Base-by-base conservation (phyloP, 1,140 invertebrate species). In the Zophobas atratus region DNA sequence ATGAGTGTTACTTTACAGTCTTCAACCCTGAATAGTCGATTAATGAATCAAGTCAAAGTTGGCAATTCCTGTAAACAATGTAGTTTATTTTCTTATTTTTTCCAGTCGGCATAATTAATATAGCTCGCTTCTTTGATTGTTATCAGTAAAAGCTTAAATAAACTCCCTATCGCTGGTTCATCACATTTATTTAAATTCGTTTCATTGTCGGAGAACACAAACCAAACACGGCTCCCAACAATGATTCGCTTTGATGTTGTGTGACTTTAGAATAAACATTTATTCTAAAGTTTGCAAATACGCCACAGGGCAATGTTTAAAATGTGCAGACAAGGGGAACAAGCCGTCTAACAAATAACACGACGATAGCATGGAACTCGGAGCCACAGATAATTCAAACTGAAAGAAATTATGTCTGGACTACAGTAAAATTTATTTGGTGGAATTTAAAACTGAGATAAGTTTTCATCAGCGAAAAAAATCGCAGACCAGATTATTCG, bases 221-320 rank as follows among this genome's bases (percentile, higher is more conserved):
- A 48, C 41, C 33, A 74, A 74, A 74, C 71, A 74, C 48, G 51
- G 48, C 41, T 74, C 8, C 55, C 43, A 79, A 81, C 77, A 79
- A 81, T 81, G 43, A 78, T 73, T 80, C 78, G n/a, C 82, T 83
- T 83, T 83, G 82, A 83, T 83, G 79, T 81, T 77, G 53, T 57
- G 36, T 83, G 81, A 83, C 81, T 83, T 81, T 79, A 79, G 78
- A 83, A 82, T 81, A 83, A 83, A 83, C 82, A 75, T 83, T 83
- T 83, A 80, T 78, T 79, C 77, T 78, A 70, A 80, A 83, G 20
- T 20, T 20, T 81, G 81, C 81, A 83, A 83, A 83, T 81, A 83
- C 67, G 78, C 81, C 75, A 35, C 33, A 72, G 77, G 76, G 51
- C 46, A 77, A 56, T 56, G 56, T 80, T 80, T 78, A 78, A 77